A percentile compares a stretch with the other conserved stretches of the same genome.
phyloP scores from a whole-genome alignment of 2,113 vertebrate species.

The Atlantisia rogersi region DNA sequence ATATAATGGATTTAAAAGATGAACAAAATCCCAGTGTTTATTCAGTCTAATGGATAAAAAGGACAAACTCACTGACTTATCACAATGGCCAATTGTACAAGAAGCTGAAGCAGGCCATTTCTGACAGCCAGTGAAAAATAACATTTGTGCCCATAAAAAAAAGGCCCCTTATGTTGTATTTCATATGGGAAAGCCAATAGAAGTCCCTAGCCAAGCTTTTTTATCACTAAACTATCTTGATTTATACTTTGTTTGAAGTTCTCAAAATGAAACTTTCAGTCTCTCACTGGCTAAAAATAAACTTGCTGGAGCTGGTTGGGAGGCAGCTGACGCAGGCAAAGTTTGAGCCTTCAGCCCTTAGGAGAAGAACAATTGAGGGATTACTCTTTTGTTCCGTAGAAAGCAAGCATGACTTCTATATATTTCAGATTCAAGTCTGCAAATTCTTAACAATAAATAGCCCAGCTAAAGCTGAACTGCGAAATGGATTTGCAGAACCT shows the following conservation, averaged over 20 bases:
- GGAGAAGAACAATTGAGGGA: neutral
- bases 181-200: slow-evolving; percentile 24
- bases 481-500: neutral
- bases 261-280: slow-evolving; percentile 44
- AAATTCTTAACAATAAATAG: neutral
- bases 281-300: neutral
- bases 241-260: slow-evolving; percentile 58
- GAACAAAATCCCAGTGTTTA: slow-evolving; percentile 57
- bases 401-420: neutral
- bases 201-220: slow-evolving; percentile 10
- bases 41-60: slow-evolving; percentile 42
- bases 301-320: neutral
- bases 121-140: slow-evolving; percentile 54
- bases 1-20: slow-evolving; percentile 52
- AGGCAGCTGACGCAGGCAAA: neutral
- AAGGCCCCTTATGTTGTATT: neutral
- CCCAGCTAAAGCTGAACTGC: neutral
- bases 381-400: neutral
- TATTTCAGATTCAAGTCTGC: neutral
- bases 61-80: slow-evolving; percentile 22
- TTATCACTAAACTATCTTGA: slow-evolving; percentile 53
- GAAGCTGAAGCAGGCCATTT: slow-evolving; percentile 15
- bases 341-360: neutral
- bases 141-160: slow-evolving; percentile 30
- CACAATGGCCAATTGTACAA: slow-evolving; percentile 43